These are phyloP conservation scores for Tromatobia lineatoria DNA, from an alignment of 2,888 invertebrate genomes.

Conservation along the genomic window DNA sequence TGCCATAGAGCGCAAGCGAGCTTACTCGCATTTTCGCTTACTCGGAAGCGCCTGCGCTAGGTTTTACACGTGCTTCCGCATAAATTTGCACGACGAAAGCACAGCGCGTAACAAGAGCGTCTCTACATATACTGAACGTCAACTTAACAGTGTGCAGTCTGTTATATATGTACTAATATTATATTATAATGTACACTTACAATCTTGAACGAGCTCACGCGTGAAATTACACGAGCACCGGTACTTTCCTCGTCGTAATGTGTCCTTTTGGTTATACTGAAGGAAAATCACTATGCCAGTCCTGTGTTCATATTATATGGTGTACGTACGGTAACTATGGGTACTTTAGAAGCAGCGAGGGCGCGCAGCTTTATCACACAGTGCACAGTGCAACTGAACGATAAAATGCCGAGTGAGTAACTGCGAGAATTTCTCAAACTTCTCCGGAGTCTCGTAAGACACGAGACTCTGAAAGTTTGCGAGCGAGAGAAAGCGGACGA, in stretches of 20 bases:
- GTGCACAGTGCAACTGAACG: slow-evolving; percentile 51
- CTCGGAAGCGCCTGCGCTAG: slow-evolving; percentile 54
- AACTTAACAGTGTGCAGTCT: slow-evolving; percentile 40
- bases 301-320: slow-evolving; percentile 40
- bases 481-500: slow-evolving; percentile 33
- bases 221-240: slow-evolving; percentile 51
- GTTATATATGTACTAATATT: slow-evolving; percentile 13
- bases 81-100: slow-evolving; percentile 62
- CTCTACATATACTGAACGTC: slow-evolving; percentile 21
- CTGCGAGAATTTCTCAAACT: slow-evolving; percentile 57
- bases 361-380: slow-evolving; percentile 54
- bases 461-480: slow-evolving; percentile 38
- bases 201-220: slow-evolving; percentile 61
- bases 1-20: slow-evolving; percentile 19
- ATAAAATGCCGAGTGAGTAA: slow-evolving; percentile 64
- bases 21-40: slow-evolving; percentile 41
- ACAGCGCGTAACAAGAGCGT: slow-evolving; percentile 28
- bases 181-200: slow-evolving; percentile 53
- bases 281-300: slow-evolving; percentile 50
- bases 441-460: slow-evolving; percentile 2
- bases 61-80: slow-evolving; percentile 66
- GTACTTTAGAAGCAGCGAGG: slow-evolving; percentile 35
- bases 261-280: slow-evolving; percentile 9
- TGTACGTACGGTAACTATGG: slow-evolving; percentile 36
- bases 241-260: not conserved